Conservation (phyloP, 37 sponge, comb jelly and placozoan genomes). For the Halichondria panicea region DNA sequence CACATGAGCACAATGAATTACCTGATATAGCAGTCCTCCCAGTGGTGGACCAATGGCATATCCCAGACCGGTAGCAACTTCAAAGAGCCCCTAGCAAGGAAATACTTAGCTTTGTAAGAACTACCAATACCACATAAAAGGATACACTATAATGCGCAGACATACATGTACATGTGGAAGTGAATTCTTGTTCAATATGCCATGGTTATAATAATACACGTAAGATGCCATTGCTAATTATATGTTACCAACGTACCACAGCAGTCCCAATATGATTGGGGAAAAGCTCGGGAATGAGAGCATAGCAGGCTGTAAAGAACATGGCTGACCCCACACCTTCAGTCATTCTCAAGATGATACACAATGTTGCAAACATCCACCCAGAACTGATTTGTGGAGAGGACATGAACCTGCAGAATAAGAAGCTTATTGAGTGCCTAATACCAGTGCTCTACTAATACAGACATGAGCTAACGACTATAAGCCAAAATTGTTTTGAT, state of each 20-base stretch:
- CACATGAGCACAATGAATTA: too few relatives aligned
- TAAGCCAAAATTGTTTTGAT: too few relatives aligned
- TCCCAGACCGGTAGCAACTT: constrained; percentile 46
- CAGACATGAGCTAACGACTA: too few relatives aligned
- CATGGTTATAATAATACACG: too few relatives aligned
- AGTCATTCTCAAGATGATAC: not conserved
- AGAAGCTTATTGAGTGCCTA: too few relatives aligned
- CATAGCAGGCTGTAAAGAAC: constrained; percentile 18
- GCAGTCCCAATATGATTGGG: not conserved
- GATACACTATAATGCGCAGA: not conserved
- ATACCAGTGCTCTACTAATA: too few relatives aligned
- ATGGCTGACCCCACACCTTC: constrained; percentile 27
- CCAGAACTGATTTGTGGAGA: not conserved
- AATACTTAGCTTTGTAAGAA: not conserved
- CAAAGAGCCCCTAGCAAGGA: constrained; percentile 50
- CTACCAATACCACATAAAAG: not conserved
- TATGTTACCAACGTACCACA: constrained; percentile 17
- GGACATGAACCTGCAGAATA: not conserved
- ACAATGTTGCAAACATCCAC: not conserved
- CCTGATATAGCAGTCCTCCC: constrained; percentile 53
- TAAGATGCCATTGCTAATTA: too few relatives aligned
- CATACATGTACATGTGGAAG: not conserved
- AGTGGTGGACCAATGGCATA: constrained; percentile 49
- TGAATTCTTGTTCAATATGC: not conserved
- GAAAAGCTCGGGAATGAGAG: constrained; percentile 4